Base-by-base conservation (phyloP, 2,113 vertebrate species). In the Sander lucioperca region DNA sequence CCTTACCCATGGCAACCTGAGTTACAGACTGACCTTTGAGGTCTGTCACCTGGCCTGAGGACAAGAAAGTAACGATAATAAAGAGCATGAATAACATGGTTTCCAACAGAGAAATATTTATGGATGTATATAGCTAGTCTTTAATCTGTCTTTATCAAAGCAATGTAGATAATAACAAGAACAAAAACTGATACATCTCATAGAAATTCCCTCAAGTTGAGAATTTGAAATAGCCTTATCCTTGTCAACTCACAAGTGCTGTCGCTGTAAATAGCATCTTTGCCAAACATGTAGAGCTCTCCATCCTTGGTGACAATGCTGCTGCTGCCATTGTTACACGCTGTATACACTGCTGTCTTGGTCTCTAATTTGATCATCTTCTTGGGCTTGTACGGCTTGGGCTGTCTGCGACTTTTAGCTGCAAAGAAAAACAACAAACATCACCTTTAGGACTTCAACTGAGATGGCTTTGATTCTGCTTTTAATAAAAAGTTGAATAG, bases 251-350 rank as follows among this genome's bases (percentile, higher is more conserved):
- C 96, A 99, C 98, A 97, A 94, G 97, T 97, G 91, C 96, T 97
- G 90, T 99, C 98, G 80, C 98, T 99, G 91, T 99, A 99, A 95
- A 99, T 98, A 58, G 98, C 98, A 94, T 99, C 98, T 95, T 99
- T 99, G 81, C 98, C 98, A 94, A 99, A 99, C 98, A 99, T 99
- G 93, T 98, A 99, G n/a, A 99, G 96, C 86, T 99, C 98, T 88
- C 98, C 98, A 75, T 99, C 98, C 93, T 99, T 99, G 86, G 98
- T 99, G 91, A 98, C 96, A 27, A 99, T 97, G 83, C 97, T 99
- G 95, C 98, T 99, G 94, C 98, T 99, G 90, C 98, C 98, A 63
- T 99, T 99, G 96, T 99, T 99, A 90, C 98, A 99, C 0, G 98
- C 97, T 12, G 97, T 98, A 84, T 96, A 96, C 21, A 99, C 94